phyloP scores from a whole-genome alignment of 2,113 vertebrate species.

The Anser brachyrhynchus region DNA sequence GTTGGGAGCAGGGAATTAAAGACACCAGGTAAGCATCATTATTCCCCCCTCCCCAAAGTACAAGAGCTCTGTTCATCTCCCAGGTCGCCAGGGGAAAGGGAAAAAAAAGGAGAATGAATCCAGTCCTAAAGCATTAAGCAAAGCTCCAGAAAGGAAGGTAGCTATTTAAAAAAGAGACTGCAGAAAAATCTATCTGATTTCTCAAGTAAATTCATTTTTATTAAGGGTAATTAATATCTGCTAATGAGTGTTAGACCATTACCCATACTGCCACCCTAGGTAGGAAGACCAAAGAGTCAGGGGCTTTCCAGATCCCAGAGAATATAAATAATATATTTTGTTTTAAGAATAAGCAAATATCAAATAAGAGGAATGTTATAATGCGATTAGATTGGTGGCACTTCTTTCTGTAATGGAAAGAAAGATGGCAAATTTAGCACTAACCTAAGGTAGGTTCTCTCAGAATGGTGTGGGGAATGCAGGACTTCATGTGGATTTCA shows the following conservation, averaged over 20 bases:
- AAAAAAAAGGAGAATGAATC: neutral
- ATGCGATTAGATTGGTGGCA: neutral
- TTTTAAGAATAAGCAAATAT: neutral
- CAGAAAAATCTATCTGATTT: neutral
- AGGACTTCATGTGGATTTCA: accelerated
- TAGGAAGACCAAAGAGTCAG: neutral
- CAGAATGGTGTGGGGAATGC: neutral
- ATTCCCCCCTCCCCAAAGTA: neutral
- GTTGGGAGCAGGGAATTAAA: neutral
- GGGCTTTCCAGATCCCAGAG: neutral
- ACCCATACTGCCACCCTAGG: accelerated
- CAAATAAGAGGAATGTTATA: neutral
- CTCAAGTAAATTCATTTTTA: neutral
- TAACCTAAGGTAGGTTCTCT: neutral
- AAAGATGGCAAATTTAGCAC: neutral
- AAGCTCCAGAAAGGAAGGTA: neutral
- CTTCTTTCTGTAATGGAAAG: neutral
- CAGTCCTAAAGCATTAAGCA: neutral
- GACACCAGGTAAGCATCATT: neutral
- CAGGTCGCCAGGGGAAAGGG: neutral
- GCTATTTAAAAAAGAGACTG: neutral
- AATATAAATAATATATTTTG: neutral
- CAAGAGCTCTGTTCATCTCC: neutral
- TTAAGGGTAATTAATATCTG: neutral
- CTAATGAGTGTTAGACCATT: neutral